Base-by-base conservation (phyloP, 2,113 vertebrate genomes). In the Laticauda laticaudata region DNA sequence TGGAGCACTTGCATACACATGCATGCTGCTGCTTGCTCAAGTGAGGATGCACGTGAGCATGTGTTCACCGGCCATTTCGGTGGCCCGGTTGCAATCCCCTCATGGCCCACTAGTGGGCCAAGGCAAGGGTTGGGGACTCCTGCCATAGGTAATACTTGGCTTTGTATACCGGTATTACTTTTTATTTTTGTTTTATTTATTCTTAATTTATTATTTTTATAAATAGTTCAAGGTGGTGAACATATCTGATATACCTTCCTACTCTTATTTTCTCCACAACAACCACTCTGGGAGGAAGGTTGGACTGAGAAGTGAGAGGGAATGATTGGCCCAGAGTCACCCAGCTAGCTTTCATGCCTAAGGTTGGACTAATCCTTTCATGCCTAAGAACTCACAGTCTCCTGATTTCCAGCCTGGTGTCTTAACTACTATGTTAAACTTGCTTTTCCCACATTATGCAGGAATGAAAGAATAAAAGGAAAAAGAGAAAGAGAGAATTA, bases 401-500 rank as follows among this genome's bases (percentile, higher is more conserved):
- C 64, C 29, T 69, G 29, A 5, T 69, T 69, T 69, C 29, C 64
- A 69, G 64, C 29, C 29, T 69, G 29, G 14, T 69, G 14, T 69
- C 29, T 34, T 34, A 34, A 69, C 29, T 34, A 34, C 29, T 69
- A 34, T n/a, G n/a, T 14, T 14, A 69, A 34, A 69, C 29, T 34
- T 7, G 6, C 3, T 39, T 21, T 39, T 56, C 23, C n/a, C 55
- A 24, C 34, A 10, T 85, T 56, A 56, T 12, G 23, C 34, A 81
- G 75, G 75, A 81, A 81, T 15, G 54, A 23, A 89, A 89, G 51
- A 90, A 29, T 53, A 55, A 39, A 34, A 29, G 14, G 15, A 69
- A 90, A 90, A 57, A 89, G 39, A 45, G 21, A 89, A 59, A 57
- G 10, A 51, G 24, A 91, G 53, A 51, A 34, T 92, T 93, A 95